phyloP scores from a whole-genome alignment of 1,140 invertebrate genomes.

The Sipha flava region DNA sequence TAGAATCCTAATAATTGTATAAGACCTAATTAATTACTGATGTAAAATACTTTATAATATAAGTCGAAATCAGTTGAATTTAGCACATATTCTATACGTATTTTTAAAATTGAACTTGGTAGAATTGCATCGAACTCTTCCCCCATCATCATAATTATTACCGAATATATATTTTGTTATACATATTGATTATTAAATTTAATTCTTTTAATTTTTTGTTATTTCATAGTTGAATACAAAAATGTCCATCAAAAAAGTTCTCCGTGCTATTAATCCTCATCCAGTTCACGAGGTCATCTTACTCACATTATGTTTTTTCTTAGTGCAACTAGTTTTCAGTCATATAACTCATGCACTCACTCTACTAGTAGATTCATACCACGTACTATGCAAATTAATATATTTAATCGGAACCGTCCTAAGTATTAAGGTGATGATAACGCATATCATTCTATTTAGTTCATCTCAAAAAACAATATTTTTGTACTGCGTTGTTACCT shows the following conservation, averaged over 20 bases:
- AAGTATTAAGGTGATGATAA: slow-evolving; percentile 57
- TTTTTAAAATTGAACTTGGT: too few species aligned
- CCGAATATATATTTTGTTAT: background rate
- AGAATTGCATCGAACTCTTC: too few species aligned
- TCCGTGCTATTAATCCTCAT: slow-evolving; percentile 58
- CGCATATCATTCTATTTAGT: background rate
- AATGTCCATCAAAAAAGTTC: slow-evolving; percentile 65
- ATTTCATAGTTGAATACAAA: background rate
- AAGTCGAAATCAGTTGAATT: too few species aligned
- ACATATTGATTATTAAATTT: background rate
- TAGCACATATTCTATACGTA: too few species aligned
- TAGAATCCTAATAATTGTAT: too few species aligned
- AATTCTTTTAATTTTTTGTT: background rate
- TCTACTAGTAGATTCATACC: slow-evolving; percentile 73
- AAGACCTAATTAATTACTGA: too few species aligned
- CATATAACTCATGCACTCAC: slow-evolving; percentile 75
- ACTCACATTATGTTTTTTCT: slow-evolving; percentile 61
- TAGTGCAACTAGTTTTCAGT: slow-evolving; percentile 62
- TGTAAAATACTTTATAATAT: too few species aligned
- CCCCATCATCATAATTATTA: too few species aligned
- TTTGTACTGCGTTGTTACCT: too few species aligned
- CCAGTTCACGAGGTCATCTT: slow-evolving; percentile 62
- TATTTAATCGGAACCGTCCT: slow-evolving; percentile 62
- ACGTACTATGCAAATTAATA: slow-evolving; percentile 73
- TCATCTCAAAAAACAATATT: too few species aligned